Evolutionary conservation across 1,140 invertebrate genomes (phyloP), one percentile per base, ranked within the genome.

Genomic region (Drosophila leontia): DNA sequence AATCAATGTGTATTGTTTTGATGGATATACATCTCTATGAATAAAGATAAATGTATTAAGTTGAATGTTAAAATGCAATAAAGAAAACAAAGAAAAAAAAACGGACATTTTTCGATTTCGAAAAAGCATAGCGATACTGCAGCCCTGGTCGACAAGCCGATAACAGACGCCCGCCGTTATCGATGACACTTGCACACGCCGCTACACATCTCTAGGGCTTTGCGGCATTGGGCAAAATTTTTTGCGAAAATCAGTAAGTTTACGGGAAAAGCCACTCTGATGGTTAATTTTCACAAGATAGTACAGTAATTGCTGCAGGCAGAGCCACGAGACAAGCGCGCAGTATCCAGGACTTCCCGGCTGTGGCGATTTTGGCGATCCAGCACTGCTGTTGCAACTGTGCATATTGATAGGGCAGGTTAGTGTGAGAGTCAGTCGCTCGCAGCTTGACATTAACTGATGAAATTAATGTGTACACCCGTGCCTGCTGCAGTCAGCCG

Each of bases 1-100:
- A 84, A 88, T 64, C 47, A 74, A 88, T 88, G 78, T 76, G 78
- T 78, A 78, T 88, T 88, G 84, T 88, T 88, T 88, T 75, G 85
- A 88, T 65, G 68, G 78, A 90, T 90, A 88, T 84, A 88, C 74
- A 90, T 78, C 56, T 88, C 69, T 61, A 90, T 84, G 45, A 78
- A 80, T 69, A 83, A 78, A 70, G 68, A 78, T 84, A 75, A 84
- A 87, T 88, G 78, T 87, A 87, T 78, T 88, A 88, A 88, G 80
- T 87, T 87, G 84, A 56, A 87, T 87, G 84, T 87, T 87, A 84
- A 87, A 87, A 88, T 68, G 80, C 77, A 68, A 75, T 37, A 71
- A 71, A 68, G 44, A 79, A 74, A 57, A 67, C 69, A 80, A 87
- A 82, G 87, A 80, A 65, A 61, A 59, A 44, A 26, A 26, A 7